Evolutionary conservation across 1,140 invertebrate species (phyloP).

Genomic region (Anagrus nilaparvatae): DNA sequence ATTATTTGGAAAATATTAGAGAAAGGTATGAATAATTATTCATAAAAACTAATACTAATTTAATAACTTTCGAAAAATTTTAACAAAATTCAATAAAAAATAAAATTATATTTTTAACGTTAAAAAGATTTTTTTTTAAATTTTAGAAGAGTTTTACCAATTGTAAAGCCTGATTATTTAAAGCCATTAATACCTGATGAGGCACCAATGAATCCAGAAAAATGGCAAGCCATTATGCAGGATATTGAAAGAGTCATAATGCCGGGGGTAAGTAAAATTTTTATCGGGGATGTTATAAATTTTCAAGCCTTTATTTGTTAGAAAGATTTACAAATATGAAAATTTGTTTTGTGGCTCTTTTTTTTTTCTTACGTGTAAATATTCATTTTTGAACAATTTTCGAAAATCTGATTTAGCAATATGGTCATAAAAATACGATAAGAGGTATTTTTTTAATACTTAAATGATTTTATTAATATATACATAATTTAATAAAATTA

Average conservation of each 20-base stretch:
- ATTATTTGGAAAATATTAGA: slow-evolving; percentile 76
- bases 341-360: too few relatives aligned
- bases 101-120: too few relatives aligned
- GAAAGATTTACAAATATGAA: too few relatives aligned
- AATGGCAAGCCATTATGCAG: slow-evolving; percentile 80
- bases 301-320: too few relatives aligned
- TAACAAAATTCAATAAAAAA: not conserved
- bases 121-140: too few relatives aligned
- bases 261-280: slow-evolving; percentile 79
- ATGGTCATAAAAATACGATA: too few relatives aligned
- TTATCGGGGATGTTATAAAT: not conserved
- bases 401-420: too few relatives aligned
- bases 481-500: too few relatives aligned
- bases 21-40: slow-evolving; percentile 55
- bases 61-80: not conserved
- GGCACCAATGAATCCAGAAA: slow-evolving; percentile 72
- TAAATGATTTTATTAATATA: too few relatives aligned
- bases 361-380: too few relatives aligned
- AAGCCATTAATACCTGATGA: slow-evolving; percentile 69
- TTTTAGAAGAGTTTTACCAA: slow-evolving; percentile 67
- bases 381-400: too few relatives aligned
- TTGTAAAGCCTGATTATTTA: slow-evolving; percentile 75
- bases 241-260: slow-evolving; percentile 92
- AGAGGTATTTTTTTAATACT: too few relatives aligned
- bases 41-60: not conserved